These are phyloP conservation scores for Dynastes hyllus DNA, from an alignment of 2,888 invertebrate genomes.

Conservation along the genomic window DNA sequence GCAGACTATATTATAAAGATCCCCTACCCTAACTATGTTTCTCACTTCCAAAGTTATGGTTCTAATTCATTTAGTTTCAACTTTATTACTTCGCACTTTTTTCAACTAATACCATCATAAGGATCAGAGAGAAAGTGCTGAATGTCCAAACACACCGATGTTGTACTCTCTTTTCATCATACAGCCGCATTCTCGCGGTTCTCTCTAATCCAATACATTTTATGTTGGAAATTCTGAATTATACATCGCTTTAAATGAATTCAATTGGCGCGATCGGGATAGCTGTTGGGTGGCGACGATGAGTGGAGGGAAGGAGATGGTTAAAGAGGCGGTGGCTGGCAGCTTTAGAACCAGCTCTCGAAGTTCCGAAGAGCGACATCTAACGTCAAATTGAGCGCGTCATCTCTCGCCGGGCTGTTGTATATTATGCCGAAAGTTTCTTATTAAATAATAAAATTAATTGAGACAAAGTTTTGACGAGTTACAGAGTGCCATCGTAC, in stretches of 20 bases:
- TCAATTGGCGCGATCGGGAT: slow-evolving; percentile 16
- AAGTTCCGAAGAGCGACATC: slow-evolving; percentile 41
- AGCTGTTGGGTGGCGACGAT: neutral
- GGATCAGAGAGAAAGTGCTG: neutral
- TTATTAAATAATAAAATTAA: slow-evolving; percentile 64
- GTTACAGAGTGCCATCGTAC: slow-evolving; percentile 56
- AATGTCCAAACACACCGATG: neutral
- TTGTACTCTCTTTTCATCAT: too few species aligned
- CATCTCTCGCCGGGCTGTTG: slow-evolving; percentile 52
- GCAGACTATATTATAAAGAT: too few species aligned
- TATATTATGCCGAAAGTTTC: slow-evolving; percentile 59
- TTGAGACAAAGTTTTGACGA: slow-evolving; percentile 61
- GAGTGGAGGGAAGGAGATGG: neutral
- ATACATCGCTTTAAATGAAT: slow-evolving; percentile 19
- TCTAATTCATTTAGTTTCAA: too few species aligned
- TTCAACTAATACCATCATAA: too few species aligned
- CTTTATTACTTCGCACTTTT: too few species aligned
- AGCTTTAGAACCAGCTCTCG: slow-evolving; percentile 11
- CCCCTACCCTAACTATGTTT: too few species aligned
- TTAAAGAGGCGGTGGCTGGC: neutral
- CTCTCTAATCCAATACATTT: slow-evolving; percentile 15
- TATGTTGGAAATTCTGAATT: neutral
- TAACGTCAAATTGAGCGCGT: slow-evolving; percentile 35
- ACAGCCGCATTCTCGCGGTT: neutral
- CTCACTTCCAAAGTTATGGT: too few species aligned